These are phyloP conservation scores for Neodontobutis hainanensis DNA, from an alignment of 2,113 vertebrate genomes.

Conservation along the genomic window DNA sequence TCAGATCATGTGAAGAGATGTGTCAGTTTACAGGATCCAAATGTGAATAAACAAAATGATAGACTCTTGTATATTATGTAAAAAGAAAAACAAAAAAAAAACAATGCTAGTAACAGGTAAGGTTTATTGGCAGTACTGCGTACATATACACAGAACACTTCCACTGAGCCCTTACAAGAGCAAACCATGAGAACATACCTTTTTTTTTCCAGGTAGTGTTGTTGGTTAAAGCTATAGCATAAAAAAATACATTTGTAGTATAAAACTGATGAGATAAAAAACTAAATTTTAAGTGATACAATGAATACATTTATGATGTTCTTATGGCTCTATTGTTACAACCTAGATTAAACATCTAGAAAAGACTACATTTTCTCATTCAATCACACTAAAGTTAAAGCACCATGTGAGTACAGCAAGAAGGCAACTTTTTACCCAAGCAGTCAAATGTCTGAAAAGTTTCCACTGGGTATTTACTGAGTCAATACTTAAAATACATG, in stretches of 20 bases:
- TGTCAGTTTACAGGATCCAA: conserved; percentile 28
- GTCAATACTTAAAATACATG: conserved; percentile 11
- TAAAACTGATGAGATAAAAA: conserved; percentile 69
- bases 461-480: conserved; percentile 36
- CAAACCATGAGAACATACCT: conserved; percentile 40
- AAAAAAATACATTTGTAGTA: conserved; percentile 72
- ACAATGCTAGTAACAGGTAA: conserved; percentile 42
- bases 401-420: conserved; percentile 60
- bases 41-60: conserved; percentile 39
- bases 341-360: conserved; percentile 46
- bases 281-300: conserved; percentile 59
- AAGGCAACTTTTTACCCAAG: conserved; percentile 56
- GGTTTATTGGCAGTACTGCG: conserved; percentile 74
- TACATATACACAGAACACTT: conserved; percentile 60
- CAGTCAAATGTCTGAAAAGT: conserved; percentile 32
- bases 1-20: conserved; percentile 9
- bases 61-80: conserved; percentile 2
- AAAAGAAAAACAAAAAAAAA: not conserved
- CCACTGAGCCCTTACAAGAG: conserved; percentile 36
- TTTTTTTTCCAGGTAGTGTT: conserved; percentile 58
- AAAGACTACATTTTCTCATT: conserved; percentile 29
- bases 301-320: conserved; percentile 37
- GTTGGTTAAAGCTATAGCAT: conserved; percentile 62
- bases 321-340: conserved; percentile 37
- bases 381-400: conserved; percentile 64